Evolutionary conservation across 2,113 vertebrate species (phyloP).

Genomic region (Nothoprocta perdicaria): DNA sequence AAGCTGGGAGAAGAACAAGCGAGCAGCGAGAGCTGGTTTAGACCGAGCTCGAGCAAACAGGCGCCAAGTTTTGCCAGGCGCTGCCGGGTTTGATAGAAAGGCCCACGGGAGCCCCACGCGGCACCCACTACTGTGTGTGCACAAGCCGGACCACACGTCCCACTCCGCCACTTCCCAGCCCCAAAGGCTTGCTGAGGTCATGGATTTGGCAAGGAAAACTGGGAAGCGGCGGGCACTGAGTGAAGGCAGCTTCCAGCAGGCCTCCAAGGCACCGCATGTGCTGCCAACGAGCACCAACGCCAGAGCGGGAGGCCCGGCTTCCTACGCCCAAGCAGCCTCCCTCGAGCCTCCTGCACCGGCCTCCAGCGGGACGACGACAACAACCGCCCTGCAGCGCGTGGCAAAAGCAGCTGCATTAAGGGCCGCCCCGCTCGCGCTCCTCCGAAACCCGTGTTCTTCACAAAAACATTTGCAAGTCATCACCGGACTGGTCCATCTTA

Average conservation of each 20-base stretch:
- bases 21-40: accelerated
- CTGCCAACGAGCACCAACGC: too few species aligned
- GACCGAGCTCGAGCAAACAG: not conserved
- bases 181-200: accelerated
- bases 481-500: not conserved
- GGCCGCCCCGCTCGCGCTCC: accelerated
- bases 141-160: accelerated
- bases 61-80: accelerated
- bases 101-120: accelerated
- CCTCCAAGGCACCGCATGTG: not conserved
- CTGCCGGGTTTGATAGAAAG: accelerated
- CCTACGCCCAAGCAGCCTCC: not conserved
- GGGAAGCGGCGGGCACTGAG: accelerated
- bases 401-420: not conserved
- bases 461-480: accelerated
- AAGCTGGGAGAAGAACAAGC: not conserved
- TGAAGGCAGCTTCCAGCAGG: not conserved
- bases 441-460: not conserved
- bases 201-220: not conserved
- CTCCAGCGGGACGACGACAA: not conserved
- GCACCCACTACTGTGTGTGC: accelerated
- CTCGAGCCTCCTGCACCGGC: too few species aligned
- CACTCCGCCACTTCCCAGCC: not conserved
- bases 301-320: not conserved
- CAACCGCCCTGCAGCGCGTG: not conserved